These are phyloP conservation scores for Eupithecia insigniata DNA, from an alignment of 2,888 invertebrate species.

Conservation along the genomic window DNA sequence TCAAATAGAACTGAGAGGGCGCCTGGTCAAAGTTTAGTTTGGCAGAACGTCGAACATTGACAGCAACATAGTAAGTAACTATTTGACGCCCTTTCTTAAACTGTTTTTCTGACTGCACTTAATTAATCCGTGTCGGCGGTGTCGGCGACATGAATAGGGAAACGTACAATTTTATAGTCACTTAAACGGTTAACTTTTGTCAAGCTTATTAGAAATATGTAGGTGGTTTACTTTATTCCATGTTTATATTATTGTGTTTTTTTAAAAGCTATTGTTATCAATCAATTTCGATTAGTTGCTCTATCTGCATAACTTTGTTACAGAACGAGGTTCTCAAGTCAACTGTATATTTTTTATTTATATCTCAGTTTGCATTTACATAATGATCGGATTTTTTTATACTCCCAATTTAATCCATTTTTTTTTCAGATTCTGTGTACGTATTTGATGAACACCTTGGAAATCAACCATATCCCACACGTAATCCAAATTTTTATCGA, in stretches of 20 bases:
- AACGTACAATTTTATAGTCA: constrained; percentile 27
- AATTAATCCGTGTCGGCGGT: constrained; percentile 76
- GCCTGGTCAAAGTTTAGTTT: background rate
- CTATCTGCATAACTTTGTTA: too few species aligned
- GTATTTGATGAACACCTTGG: too few species aligned
- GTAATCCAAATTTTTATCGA: too few species aligned
- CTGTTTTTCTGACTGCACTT: constrained; percentile 76
- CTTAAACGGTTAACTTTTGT: constrained; percentile 30
- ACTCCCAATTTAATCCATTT: too few species aligned
- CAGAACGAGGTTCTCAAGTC: too few species aligned
- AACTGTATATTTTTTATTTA: too few species aligned
- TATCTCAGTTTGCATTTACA: too few species aligned
- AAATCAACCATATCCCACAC: too few species aligned
- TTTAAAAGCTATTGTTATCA: too few species aligned
- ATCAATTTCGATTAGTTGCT: too few species aligned
- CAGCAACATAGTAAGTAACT: constrained; percentile 30
- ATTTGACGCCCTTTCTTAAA: constrained; percentile 66
- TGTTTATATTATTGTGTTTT: background rate
- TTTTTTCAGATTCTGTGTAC: too few species aligned
- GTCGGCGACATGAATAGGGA: constrained; percentile 55
- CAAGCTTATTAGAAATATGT: constrained; percentile 11
- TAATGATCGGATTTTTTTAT: too few species aligned
- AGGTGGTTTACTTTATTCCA: background rate
- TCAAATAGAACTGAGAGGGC: background rate
- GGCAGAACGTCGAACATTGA: background rate